Percentiles rank a stretch among this genome's conserved stretches.
phyloP scores from a whole-genome alignment of 37 sponge, comb jelly and placozoan species.

The Hormiphora californensis region DNA sequence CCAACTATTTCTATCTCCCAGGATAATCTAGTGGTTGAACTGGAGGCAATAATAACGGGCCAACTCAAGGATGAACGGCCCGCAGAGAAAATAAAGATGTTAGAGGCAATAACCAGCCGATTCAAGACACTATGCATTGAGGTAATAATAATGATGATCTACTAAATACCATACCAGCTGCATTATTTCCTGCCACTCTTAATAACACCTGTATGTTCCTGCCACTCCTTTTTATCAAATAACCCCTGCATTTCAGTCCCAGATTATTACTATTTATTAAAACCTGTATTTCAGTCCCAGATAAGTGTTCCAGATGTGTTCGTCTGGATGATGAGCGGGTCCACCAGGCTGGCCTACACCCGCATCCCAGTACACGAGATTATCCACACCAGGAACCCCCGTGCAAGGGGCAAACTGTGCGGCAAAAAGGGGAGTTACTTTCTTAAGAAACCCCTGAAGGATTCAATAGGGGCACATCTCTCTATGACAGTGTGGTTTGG shows the following conservation, averaged over 20 bases:
- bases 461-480: slow-evolving; percentile 38
- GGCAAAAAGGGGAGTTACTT: slow-evolving; percentile 11
- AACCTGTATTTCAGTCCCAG: slow-evolving; percentile 1
- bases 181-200: no score
- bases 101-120: background rate
- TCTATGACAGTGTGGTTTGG: slow-evolving; percentile 38
- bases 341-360: slow-evolving; percentile 23
- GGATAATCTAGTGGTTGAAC: background rate
- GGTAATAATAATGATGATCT: no score
- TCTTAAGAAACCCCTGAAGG: slow-evolving; percentile 34
- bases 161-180: no score
- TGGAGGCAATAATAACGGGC: no score
- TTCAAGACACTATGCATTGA: slow-evolving; percentile 24
- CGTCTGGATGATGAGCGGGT: slow-evolving; percentile 48
- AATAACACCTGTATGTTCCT: no score
- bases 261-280: background rate
- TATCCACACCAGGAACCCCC: background rate
- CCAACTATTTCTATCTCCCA: background rate
- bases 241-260: no score
- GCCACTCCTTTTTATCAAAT: no score
- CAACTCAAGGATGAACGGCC: no score
- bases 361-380: slow-evolving; percentile 21
- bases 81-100: no score
- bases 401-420: background rate
- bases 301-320: slow-evolving; percentile 47